Conservation (phyloP, 2,113 vertebrate genomes). For the Pavo muticus region DNA sequence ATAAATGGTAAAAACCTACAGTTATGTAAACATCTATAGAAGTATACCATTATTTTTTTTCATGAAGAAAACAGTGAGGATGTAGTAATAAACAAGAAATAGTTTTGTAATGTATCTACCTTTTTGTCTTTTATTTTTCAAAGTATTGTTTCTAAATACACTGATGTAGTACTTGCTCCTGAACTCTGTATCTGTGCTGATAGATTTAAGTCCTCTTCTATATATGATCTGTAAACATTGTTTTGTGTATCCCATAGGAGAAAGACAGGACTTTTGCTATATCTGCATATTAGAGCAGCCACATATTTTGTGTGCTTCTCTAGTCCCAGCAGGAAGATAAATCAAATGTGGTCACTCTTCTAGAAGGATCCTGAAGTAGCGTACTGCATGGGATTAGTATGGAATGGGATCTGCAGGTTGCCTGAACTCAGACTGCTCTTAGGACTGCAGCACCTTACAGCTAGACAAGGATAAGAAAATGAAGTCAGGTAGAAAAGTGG, state of each 20-base stretch:
- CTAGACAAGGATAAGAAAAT: background rate
- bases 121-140: background rate
- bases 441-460: background rate
- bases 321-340: background rate
- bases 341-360: background rate
- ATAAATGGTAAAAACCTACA: background rate
- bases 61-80: background rate
- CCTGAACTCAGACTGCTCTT: background rate
- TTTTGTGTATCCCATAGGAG: background rate
- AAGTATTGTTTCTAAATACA: background rate
- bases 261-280: background rate
- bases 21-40: background rate
- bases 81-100: background rate
- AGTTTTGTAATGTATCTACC: background rate
- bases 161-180: background rate
- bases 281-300: background rate
- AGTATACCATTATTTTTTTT: background rate
- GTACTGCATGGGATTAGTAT: background rate
- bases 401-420: background rate
- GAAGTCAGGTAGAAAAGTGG: background rate
- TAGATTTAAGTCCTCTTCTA: background rate
- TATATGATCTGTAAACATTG: background rate
- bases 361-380: background rate
- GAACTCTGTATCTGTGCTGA: background rate
- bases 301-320: background rate